Evolutionary conservation across 2,888 invertebrate genomes (phyloP).

Genomic region (Pseudococcus longispinus): DNA sequence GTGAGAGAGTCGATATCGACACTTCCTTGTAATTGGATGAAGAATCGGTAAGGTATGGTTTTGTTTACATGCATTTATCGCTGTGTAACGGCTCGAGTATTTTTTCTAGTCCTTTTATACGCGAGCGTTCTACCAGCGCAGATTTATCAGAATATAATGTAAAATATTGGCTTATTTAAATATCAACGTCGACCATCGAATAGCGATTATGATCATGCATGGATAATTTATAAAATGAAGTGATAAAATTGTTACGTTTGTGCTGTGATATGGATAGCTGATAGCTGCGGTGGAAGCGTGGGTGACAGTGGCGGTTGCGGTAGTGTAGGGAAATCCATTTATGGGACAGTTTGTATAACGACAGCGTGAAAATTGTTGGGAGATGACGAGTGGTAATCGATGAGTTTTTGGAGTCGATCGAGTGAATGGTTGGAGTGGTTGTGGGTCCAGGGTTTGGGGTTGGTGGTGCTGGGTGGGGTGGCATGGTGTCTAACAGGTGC

Average conservation of each 20-base stretch:
- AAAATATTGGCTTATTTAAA: not conserved
- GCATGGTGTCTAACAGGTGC: too few relatives aligned
- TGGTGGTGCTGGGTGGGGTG: not conserved
- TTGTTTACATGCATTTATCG: not conserved
- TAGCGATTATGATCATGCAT: constrained; percentile 25
- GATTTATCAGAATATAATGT: not conserved
- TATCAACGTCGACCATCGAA: not conserved
- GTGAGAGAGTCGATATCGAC: not conserved
- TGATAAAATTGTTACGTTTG: constrained; percentile 34
- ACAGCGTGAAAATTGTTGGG: not conserved
- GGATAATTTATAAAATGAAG: constrained; percentile 24
- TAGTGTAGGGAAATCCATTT: not conserved
- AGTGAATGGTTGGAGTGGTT: not conserved
- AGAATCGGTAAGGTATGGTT: not conserved
- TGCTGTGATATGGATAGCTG: not conserved
- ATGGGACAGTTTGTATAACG: not conserved
- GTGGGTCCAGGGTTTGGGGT: not conserved
- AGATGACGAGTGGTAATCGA: constrained; percentile 2
- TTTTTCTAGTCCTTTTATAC: not conserved
- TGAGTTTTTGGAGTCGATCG: not conserved
- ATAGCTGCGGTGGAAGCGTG: not conserved
- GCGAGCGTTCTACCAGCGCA: not conserved
- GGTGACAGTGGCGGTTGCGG: not conserved
- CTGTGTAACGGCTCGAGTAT: not conserved
- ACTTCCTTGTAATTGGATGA: constrained; percentile 39